phyloP scores from a whole-genome alignment of 2,113 vertebrate genomes.

The Dermatemys mawii region DNA sequence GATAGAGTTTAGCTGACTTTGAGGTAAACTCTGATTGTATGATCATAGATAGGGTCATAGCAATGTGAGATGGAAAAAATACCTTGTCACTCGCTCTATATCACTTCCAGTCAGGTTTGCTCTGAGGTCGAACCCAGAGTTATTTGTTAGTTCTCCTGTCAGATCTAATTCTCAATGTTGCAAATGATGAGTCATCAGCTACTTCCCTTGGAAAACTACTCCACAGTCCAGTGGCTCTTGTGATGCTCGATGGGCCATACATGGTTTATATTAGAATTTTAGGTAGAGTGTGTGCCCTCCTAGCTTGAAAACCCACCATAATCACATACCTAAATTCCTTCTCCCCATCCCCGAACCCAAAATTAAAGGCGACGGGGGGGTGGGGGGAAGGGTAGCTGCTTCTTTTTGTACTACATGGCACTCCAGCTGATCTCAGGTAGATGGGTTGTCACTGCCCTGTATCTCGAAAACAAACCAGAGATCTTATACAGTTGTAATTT shows the following conservation, averaged over 20 bases:
- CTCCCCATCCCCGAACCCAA: neutral
- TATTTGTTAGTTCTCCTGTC: neutral
- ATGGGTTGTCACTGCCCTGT: fast-evolving
- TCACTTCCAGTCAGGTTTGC: neutral
- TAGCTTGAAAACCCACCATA: neutral
- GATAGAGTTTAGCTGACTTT: neutral
- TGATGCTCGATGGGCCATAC: neutral
- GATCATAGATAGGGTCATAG: neutral
- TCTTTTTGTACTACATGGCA: fast-evolving
- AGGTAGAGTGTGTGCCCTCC: neutral
- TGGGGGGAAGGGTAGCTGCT: neutral
- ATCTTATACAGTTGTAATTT: fast-evolving
- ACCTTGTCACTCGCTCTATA: neutral
- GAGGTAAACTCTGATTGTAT: neutral
- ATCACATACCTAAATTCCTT: neutral
- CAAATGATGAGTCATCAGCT: neutral
- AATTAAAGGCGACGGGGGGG: no score
- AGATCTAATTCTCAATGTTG: neutral
- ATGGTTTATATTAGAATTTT: neutral
- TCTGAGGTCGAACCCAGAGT: neutral
- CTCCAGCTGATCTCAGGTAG: neutral
- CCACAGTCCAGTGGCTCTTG: neutral
- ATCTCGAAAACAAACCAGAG: neutral
- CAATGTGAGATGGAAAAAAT: neutral
- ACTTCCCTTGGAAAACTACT: neutral